These are phyloP conservation scores for Zelostemma sp. DNA, from an alignment of 1,140 invertebrate species.

Conservation along the genomic window DNA sequence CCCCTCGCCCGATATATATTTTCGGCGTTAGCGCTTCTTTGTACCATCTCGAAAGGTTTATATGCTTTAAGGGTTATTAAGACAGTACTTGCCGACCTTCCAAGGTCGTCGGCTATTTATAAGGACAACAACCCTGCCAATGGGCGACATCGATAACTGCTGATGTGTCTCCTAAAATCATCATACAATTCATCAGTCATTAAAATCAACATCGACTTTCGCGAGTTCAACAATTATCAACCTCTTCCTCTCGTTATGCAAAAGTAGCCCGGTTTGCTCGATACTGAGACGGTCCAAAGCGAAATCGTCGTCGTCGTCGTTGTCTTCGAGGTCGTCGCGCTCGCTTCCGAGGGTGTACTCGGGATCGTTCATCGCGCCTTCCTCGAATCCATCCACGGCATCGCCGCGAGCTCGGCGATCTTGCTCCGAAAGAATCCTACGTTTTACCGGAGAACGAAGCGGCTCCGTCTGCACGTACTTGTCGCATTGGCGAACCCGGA, in stretches of 20 bases:
- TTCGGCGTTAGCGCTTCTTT: slow-evolving; percentile 31
- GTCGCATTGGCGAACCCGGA: slow-evolving; percentile 71
- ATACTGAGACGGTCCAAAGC: slow-evolving; percentile 51
- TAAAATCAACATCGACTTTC: too few relatives aligned
- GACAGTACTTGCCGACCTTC: slow-evolving; percentile 52
- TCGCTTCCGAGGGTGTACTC: slow-evolving; percentile 22
- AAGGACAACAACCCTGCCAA: slow-evolving; percentile 63
- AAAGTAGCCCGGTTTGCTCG: slow-evolving; percentile 54
- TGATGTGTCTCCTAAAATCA: slow-evolving; percentile 69
- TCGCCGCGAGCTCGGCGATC: slow-evolving; percentile 53
- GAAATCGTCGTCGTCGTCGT: slow-evolving; percentile 54
- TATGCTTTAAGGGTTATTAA: slow-evolving; percentile 53
- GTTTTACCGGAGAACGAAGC: slow-evolving; percentile 61
- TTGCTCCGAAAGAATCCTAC: slow-evolving; percentile 61
- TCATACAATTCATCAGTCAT: too few relatives aligned
- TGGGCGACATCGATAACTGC: slow-evolving; percentile 64
- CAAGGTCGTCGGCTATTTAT: slow-evolving; percentile 45
- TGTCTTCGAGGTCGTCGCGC: slow-evolving; percentile 5
- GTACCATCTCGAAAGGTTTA: slow-evolving; percentile 32
- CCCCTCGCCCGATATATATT: slow-evolving; percentile 50
- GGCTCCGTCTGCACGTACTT: slow-evolving; percentile 74
- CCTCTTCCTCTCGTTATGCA: slow-evolving; percentile 67
- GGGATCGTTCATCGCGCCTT: slow-evolving; percentile 44
- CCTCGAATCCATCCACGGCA: slow-evolving; percentile 30
- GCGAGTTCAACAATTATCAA: too few relatives aligned